Percentiles rank a stretch among this genome's conserved stretches.
Conservation (phyloP, 2,113 vertebrate genomes). For the Phocoena phocoena region DNA sequence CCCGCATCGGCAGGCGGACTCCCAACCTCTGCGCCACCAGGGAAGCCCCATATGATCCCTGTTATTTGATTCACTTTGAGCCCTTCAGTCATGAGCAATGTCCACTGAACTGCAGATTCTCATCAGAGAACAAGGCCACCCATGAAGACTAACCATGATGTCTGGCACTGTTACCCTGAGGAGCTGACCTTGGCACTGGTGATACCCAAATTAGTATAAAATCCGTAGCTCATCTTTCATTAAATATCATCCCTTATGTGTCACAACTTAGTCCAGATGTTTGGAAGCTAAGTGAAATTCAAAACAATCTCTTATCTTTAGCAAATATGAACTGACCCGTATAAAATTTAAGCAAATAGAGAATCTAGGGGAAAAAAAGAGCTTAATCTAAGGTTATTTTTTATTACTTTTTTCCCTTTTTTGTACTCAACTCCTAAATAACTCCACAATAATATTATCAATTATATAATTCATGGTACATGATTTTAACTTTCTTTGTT, state of each 20-base stretch:
- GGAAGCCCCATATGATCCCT: background rate
- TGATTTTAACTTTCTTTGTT: conserved; percentile 70
- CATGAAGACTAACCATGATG: conserved; percentile 59
- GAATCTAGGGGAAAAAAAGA: background rate
- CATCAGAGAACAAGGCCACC: conserved; percentile 51
- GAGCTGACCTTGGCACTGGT: conserved; percentile 59
- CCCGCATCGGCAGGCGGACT: no score
- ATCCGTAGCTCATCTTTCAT: conserved; percentile 63
- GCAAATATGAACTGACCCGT: conserved; percentile 28
- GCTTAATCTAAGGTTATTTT: conserved; percentile 64
- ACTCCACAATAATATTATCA: conserved; percentile 69
- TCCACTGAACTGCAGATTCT: conserved; percentile 53
- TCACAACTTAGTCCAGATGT: background rate
- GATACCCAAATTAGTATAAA: conserved; percentile 43
- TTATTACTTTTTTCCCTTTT: conserved; percentile 53
- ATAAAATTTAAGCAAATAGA: conserved; percentile 39
- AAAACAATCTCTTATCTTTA: conserved; percentile 38
- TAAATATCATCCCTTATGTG: conserved; percentile 45
- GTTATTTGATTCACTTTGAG: conserved; percentile 56
- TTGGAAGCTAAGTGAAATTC: conserved; percentile 29
- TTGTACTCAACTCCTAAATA: conserved; percentile 73
- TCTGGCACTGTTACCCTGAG: background rate
- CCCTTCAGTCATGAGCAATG: background rate
- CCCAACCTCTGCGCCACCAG: no score
- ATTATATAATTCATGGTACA: conserved; percentile 74